A percentile compares a stretch with the other conserved stretches of the same genome.
phyloP scores from a whole-genome alignment of 2,797 vertebrate genomes.

The Sebastes matsubarae region DNA sequence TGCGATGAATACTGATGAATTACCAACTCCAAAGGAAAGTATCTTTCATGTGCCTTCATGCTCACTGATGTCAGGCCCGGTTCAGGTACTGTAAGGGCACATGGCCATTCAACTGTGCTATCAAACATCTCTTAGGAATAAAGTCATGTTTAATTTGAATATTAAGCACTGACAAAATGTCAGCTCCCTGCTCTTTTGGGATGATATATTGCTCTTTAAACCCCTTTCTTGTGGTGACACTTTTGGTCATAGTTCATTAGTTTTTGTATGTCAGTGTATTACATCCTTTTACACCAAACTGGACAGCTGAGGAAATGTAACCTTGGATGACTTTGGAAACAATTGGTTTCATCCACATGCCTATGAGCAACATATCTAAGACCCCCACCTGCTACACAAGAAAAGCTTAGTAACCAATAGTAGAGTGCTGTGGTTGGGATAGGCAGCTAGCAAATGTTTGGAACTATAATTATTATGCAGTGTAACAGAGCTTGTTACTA shows the following conservation, averaged over 20 bases:
- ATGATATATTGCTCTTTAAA: not conserved
- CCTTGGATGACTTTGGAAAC: not conserved
- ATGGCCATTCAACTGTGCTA: not conserved
- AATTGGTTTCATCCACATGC: not conserved
- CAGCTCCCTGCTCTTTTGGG: not conserved
- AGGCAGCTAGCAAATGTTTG: not conserved
- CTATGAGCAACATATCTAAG: not conserved
- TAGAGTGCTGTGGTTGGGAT: not conserved
- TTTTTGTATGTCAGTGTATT: not conserved
- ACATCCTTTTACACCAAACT: not conserved
- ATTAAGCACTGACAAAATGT: not conserved
- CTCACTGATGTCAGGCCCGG: not conserved
- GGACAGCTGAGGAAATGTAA: not conserved
- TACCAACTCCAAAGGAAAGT: not conserved
- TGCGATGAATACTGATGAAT: conserved; percentile 8
- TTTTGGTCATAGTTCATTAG: not conserved
- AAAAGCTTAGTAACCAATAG: not conserved
- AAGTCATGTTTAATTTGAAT: conserved; percentile 3
- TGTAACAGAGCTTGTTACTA: not conserved
- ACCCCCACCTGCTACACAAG: not conserved
- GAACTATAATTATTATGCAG: conserved; percentile 1
- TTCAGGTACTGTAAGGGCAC: not conserved
- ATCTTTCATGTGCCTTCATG: not conserved
- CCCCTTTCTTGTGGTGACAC: not conserved
- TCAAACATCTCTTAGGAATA: not conserved